These are phyloP conservation scores for Babylonia areolata DNA, from an alignment of 1,140 invertebrate species.

Conservation along the genomic window DNA sequence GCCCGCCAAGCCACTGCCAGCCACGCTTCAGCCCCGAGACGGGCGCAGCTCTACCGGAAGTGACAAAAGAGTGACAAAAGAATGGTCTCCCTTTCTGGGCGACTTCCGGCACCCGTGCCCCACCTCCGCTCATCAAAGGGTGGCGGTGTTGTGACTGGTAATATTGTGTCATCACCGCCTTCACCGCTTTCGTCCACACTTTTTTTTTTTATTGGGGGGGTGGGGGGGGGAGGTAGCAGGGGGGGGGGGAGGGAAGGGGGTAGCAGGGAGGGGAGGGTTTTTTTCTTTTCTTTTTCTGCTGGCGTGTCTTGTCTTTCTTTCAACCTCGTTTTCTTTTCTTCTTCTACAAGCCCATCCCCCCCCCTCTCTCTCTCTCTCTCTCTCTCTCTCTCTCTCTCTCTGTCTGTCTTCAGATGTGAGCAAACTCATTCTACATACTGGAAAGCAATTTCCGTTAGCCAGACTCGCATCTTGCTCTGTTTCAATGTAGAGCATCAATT, in stretches of 20 bases:
- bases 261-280: too few relatives aligned
- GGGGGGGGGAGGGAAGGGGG: too few relatives aligned
- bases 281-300: too few relatives aligned
- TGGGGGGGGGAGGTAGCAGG: too few relatives aligned
- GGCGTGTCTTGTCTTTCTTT: neutral
- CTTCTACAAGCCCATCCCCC: too few relatives aligned
- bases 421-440: neutral
- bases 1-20: neutral
- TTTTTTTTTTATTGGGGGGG: too few relatives aligned
- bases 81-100: neutral
- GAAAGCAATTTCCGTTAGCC: slow-evolving; percentile 1
- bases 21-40: neutral
- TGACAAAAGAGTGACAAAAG: slow-evolving; percentile 4
- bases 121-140: neutral
- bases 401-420: neutral
- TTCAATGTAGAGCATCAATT: neutral
- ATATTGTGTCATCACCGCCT: neutral
- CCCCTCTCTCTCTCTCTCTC: neutral
- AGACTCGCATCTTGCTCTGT: neutral
- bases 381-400: neutral
- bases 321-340: neutral
- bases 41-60: neutral
- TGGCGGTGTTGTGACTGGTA: neutral
- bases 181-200: too few relatives aligned
- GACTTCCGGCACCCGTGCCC: neutral